phyloP scores from a whole-genome alignment of 2,797 vertebrate genomes.

The Sebastiscus tertius region DNA sequence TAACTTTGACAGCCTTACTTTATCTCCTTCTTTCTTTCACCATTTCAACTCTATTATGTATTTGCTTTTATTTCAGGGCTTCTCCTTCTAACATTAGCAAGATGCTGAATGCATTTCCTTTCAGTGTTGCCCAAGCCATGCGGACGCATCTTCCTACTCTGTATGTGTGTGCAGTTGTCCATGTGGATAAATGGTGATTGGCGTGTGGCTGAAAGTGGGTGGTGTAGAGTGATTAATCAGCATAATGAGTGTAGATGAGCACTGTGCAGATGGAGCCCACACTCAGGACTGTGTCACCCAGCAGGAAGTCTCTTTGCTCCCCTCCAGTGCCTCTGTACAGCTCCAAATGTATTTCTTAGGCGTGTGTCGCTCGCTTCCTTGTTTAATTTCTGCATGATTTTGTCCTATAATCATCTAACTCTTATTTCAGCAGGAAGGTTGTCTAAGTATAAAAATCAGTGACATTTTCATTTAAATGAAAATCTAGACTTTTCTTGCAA shows the following conservation, averaged over 20 bases:
- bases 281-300: conserved; percentile 75
- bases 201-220: conserved; percentile 76
- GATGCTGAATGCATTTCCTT: conserved; percentile 30
- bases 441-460: conserved; percentile 21
- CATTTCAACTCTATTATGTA: not conserved
- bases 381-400: conserved; percentile 39
- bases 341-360: conserved; percentile 45
- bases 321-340: conserved; percentile 45
- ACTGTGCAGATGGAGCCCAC: conserved; percentile 77
- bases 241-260: conserved; percentile 79
- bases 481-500: not conserved
- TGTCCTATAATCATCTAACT: conserved; percentile 23
- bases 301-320: conserved; percentile 68
- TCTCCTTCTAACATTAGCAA: conserved; percentile 21
- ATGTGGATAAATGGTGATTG: conserved; percentile 79
- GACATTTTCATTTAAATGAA: conserved; percentile 20
- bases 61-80: conserved; percentile 1
- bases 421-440: conserved; percentile 6
- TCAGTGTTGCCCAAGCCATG: conserved; percentile 25
- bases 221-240: conserved; percentile 81
- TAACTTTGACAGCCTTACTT: too few species aligned
- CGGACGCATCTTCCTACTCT: conserved; percentile 31
- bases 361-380: conserved; percentile 28
- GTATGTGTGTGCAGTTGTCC: conserved; percentile 66
- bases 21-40: not conserved